phyloP scores from a whole-genome alignment of 1,140 invertebrate genomes.

The Formica selysi region DNA sequence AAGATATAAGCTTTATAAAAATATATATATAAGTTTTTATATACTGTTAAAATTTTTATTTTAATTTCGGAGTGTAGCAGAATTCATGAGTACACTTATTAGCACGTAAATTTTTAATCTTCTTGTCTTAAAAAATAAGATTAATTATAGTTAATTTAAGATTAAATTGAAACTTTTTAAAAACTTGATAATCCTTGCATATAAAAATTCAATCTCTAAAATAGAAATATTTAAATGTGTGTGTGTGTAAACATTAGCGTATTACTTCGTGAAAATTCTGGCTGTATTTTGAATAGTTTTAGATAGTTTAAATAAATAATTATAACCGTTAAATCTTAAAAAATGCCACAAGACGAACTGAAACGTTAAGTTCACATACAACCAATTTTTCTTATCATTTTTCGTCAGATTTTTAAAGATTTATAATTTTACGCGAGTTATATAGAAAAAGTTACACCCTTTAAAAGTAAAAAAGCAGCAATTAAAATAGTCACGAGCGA shows the following conservation, averaged over 20 bases:
- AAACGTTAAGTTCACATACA: too few relatives aligned
- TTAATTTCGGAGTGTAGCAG: slow-evolving; percentile 35
- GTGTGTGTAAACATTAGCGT: background rate
- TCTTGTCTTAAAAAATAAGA: background rate
- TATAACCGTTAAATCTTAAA: too few relatives aligned
- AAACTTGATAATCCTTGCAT: background rate
- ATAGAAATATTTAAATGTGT: background rate
- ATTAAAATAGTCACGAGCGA: too few relatives aligned
- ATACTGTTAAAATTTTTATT: slow-evolving; percentile 60
- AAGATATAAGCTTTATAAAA: slow-evolving; percentile 62
- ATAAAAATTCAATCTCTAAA: background rate
- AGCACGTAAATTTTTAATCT: slow-evolving; percentile 14
- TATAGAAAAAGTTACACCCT: too few relatives aligned
- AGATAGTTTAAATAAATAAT: too few relatives aligned
- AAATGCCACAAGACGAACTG: too few relatives aligned
- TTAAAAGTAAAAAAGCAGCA: too few relatives aligned
- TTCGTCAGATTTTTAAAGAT: too few relatives aligned
- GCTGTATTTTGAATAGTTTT: too few relatives aligned
- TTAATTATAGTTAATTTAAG: background rate
- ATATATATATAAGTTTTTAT: slow-evolving; percentile 50
- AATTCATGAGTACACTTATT: slow-evolving; percentile 34
- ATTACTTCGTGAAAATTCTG: too few relatives aligned
- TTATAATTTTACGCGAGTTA: too few relatives aligned
- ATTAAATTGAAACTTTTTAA: background rate
- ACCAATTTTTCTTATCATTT: too few relatives aligned